phyloP scores from a whole-genome alignment of 2,888 invertebrate species.

The Scaptomyza parva region DNA sequence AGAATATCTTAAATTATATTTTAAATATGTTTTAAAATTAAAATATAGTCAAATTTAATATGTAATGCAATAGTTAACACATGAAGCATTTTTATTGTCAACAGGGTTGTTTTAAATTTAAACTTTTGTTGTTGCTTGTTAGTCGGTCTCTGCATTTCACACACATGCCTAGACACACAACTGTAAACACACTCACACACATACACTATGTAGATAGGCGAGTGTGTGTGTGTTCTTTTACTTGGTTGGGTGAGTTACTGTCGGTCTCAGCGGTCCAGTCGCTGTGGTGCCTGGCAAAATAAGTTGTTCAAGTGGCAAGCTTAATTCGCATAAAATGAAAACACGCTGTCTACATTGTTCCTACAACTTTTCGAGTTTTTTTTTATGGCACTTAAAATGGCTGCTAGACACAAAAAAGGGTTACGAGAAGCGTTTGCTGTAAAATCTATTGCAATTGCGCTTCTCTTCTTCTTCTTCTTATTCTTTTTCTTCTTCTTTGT shows the following conservation, averaged over 20 bases:
- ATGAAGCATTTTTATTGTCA: constrained; percentile 32
- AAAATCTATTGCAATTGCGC: constrained; percentile 65
- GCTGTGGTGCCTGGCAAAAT: constrained; percentile 59
- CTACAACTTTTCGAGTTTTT: constrained; percentile 82
- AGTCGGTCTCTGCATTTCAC: constrained; percentile 31
- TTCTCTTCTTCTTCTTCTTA: constrained; percentile 8
- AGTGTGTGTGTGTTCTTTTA: constrained; percentile 35
- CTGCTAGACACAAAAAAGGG: constrained; percentile 81
- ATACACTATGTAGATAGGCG: constrained; percentile 21
- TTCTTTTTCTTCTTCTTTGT: constrained; percentile 8
- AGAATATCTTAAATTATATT: background rate
- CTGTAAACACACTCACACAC: background rate
- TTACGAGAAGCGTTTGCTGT: constrained; percentile 60
- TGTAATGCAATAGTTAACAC: too few species aligned
- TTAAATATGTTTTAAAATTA: background rate
- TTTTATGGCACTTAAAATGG: constrained; percentile 82
- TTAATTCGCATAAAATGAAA: constrained; percentile 84
- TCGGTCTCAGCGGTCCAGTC: constrained; percentile 65
- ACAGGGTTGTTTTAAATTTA: constrained; percentile 44
- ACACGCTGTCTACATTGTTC: constrained; percentile 84
- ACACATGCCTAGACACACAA: constrained; percentile 38
- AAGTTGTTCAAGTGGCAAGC: constrained; percentile 83
- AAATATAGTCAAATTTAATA: too few species aligned
- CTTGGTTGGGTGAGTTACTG: constrained; percentile 56
- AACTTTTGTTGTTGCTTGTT: constrained; percentile 33